Conservation (phyloP, 64 coral and sea anemone species). For the Stichodactyla mertensii region DNA sequence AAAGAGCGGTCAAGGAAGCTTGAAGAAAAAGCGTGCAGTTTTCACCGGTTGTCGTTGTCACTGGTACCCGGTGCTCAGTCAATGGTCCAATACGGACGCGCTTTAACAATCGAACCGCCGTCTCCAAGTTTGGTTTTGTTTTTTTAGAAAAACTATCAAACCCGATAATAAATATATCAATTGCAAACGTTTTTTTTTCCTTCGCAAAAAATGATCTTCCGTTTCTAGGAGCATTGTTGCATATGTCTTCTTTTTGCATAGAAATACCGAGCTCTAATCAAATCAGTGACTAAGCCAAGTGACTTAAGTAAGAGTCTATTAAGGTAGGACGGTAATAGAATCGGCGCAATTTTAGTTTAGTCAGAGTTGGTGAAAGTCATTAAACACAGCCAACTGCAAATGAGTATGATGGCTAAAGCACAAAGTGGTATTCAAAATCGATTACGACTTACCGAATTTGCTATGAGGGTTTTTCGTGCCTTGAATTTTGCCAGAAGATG, state of each 20-base stretch:
- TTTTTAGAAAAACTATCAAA: neutral
- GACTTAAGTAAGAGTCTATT: too few relatives aligned
- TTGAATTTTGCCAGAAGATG: neutral
- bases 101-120: neutral
- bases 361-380: neutral
- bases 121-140: neutral
- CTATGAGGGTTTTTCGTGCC: neutral
- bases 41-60: neutral
- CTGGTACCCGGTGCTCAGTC: neutral
- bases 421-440: too few relatives aligned
- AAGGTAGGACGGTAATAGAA: too few relatives aligned
- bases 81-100: neutral
- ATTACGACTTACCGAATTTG: constrained; percentile 19
- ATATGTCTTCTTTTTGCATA: neutral
- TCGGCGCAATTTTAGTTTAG: neutral
- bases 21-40: neutral
- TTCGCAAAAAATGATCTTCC: neutral
- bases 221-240: neutral
- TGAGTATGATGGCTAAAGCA: neutral
- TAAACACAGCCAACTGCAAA: neutral
- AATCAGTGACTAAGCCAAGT: too few relatives aligned
- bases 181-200: neutral
- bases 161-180: neutral
- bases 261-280: too few relatives aligned
- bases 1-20: neutral